phyloP scores from a whole-genome alignment of 1,140 invertebrate species.

The Anastrepha ludens region DNA sequence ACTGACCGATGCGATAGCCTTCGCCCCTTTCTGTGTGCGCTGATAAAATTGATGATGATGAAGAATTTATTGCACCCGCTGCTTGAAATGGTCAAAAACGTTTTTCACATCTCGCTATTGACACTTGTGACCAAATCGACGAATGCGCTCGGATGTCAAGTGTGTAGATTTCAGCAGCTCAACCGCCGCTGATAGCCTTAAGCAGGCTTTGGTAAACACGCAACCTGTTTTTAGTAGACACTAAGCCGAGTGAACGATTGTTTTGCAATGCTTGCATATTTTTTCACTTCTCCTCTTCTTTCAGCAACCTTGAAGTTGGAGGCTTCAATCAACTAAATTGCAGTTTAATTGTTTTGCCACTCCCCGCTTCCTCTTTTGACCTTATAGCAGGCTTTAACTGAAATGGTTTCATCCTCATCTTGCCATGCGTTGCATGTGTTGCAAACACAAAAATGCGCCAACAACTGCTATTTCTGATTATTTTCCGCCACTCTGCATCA shows the following conservation, averaged over 20 bases:
- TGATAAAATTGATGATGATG: slow-evolving; percentile 47
- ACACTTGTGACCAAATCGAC: slow-evolving; percentile 53
- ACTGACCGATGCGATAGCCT: not conserved
- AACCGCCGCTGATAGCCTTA: not conserved
- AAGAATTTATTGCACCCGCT: slow-evolving; percentile 37
- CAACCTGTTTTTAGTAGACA: not conserved
- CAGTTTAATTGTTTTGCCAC: slow-evolving; percentile 41
- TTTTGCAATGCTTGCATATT: not conserved
- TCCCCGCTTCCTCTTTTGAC: not conserved
- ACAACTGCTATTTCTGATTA: not conserved
- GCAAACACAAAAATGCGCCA: not conserved
- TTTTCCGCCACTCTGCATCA: not conserved
- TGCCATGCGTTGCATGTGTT: not conserved
- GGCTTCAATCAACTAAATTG: slow-evolving; percentile 41
- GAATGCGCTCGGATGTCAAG: slow-evolving; percentile 2
- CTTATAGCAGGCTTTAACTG: not conserved
- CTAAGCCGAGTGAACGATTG: not conserved
- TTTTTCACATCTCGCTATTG: slow-evolving; percentile 56
- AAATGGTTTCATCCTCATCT: slow-evolving; percentile 8
- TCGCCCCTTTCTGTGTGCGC: no score
- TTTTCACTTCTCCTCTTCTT: not conserved
- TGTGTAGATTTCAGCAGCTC: not conserved
- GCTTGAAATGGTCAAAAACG: slow-evolving; percentile 56
- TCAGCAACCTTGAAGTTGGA: not conserved
- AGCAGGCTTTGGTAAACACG: not conserved